These are phyloP conservation scores for Uropetala carovei DNA, from an alignment of 2,888 invertebrate genomes.

Conservation along the genomic window DNA sequence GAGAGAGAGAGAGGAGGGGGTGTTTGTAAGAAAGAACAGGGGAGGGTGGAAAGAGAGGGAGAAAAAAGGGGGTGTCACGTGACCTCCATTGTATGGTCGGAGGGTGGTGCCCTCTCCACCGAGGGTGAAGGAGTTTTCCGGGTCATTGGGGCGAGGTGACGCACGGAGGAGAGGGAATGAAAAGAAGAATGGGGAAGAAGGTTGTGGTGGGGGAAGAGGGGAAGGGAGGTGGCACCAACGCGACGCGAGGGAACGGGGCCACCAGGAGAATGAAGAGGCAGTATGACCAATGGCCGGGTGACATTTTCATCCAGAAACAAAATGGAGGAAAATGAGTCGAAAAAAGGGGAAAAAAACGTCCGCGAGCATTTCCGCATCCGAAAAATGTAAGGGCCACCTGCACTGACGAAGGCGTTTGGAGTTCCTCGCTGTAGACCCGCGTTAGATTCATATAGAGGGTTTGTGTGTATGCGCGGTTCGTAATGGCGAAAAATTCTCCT, in stretches of 20 bases:
- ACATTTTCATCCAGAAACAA: not conserved
- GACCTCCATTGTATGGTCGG: not conserved
- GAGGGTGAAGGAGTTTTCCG: not conserved
- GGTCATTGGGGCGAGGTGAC: constrained; percentile 8
- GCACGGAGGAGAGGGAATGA: not conserved
- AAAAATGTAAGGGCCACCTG: not conserved
- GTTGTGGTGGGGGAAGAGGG: not conserved
- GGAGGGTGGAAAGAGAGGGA: not conserved
- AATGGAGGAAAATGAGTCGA: not conserved
- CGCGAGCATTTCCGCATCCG: not conserved
- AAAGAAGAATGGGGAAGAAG: not conserved
- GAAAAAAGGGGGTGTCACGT: not conserved
- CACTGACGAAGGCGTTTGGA: not conserved
- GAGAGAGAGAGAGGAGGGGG: not conserved
- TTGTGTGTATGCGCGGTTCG: too few species aligned
- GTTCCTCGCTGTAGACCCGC: not conserved
- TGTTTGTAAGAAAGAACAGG: not conserved
- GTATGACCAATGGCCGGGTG: not conserved
- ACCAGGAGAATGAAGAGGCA: not conserved
- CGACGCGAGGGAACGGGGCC: not conserved
- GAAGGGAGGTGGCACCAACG: not conserved
- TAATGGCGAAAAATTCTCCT: not conserved
- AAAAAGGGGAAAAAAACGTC: not conserved
- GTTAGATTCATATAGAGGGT: not conserved
- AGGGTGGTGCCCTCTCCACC: not conserved